Evolutionary conservation across 2,797 vertebrate species (phyloP).

Genomic region (Cygnus olor): DNA sequence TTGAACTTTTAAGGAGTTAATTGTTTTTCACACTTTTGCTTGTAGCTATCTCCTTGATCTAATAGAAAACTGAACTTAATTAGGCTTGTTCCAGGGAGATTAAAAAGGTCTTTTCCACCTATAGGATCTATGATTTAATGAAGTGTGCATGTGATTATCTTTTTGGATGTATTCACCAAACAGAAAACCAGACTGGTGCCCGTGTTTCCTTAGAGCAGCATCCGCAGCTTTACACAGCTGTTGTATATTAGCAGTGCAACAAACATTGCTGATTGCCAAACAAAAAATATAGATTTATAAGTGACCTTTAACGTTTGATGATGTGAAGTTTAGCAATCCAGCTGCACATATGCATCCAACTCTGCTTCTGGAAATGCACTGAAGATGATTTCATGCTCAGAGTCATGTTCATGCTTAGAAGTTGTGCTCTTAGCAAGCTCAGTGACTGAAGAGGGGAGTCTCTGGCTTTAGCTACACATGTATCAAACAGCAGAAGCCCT

Average conservation of each 20-base stretch:
- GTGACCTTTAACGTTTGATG: accelerated
- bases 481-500: neutral
- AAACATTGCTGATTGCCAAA: accelerated
- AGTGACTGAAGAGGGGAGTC: neutral
- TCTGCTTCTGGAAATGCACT: neutral
- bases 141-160: neutral
- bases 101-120: neutral
- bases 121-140: neutral
- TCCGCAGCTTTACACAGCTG: neutral
- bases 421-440: accelerated
- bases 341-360: accelerated
- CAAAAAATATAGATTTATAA: accelerated
- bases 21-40: neutral
- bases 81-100: neutral
- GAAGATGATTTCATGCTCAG: accelerated
- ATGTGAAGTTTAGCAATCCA: accelerated
- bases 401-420: accelerated
- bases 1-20: constrained; percentile 28
- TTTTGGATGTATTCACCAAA: accelerated
- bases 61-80: constrained; percentile 2
- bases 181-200: neutral
- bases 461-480: neutral
- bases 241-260: accelerated
- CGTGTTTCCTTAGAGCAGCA: accelerated
- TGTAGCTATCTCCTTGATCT: neutral